Percentiles rank a stretch among this genome's conserved stretches.
phyloP scores from a whole-genome alignment of 2,888 invertebrate species.

The Meandrusa payeni region DNA sequence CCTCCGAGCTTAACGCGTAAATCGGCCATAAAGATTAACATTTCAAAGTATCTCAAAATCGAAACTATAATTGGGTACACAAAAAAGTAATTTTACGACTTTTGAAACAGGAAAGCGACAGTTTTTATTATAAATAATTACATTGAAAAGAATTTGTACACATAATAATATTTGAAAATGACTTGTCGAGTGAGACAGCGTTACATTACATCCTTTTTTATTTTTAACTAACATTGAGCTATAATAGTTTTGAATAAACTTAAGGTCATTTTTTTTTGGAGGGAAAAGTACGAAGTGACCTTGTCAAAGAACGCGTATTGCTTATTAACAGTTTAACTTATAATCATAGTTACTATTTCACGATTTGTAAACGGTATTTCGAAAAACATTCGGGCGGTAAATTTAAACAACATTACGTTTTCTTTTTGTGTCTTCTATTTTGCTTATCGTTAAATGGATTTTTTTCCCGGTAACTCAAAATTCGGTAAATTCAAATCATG shows the following conservation, averaged over 20 bases:
- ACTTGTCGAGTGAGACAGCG: background rate
- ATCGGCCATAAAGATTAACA: too few relatives aligned
- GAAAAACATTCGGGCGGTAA: slow-evolving; percentile 13
- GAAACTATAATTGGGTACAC: too few relatives aligned
- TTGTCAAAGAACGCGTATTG: slow-evolving; percentile 6
- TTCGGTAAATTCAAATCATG: too few relatives aligned
- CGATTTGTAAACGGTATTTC: slow-evolving; percentile 15
- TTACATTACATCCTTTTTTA: background rate
- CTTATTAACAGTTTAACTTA: too few relatives aligned
- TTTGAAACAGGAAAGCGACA: too few relatives aligned
- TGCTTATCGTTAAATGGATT: slow-evolving; percentile 2
- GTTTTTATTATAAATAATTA: too few relatives aligned
- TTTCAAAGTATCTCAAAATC: too few relatives aligned
- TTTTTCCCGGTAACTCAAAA: slow-evolving; percentile 10
- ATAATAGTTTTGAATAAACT: background rate
- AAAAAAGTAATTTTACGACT: too few relatives aligned
- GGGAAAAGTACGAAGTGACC: slow-evolving; percentile 15
- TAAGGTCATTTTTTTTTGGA: background rate
- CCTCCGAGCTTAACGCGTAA: too few relatives aligned
- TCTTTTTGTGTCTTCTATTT: slow-evolving; percentile 18
- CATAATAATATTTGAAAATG: too few relatives aligned
- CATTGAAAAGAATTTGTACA: too few relatives aligned
- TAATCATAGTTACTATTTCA: background rate
- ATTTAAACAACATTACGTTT: too few relatives aligned
- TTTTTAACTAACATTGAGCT: background rate